These are phyloP conservation scores for Gavialis gangeticus DNA, from an alignment of 2,113 vertebrate genomes.

Conservation along the genomic window DNA sequence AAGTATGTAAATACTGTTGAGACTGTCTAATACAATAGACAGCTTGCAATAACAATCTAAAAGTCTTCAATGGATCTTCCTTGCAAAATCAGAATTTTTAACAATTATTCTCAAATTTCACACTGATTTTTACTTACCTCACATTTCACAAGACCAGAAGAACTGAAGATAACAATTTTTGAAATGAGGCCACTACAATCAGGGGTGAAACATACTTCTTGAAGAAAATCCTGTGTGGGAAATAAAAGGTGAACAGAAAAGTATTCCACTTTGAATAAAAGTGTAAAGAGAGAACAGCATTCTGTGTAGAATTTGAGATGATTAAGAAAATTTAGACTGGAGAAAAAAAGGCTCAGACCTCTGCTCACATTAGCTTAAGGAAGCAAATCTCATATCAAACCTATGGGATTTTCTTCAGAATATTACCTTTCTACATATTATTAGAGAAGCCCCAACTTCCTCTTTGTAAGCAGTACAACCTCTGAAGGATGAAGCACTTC, in stretches of 20 bases:
- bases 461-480: too few species aligned
- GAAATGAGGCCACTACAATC: slow-evolving; percentile 91
- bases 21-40: not conserved
- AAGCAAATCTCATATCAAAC: not conserved
- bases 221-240: slow-evolving; percentile 88
- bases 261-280: not conserved
- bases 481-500: too few species aligned
- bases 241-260: not conserved
- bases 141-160: slow-evolving; percentile 89
- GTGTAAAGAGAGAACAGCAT: too few species aligned
- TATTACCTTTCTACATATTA: too few species aligned
- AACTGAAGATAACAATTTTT: slow-evolving; percentile 87
- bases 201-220: slow-evolving; percentile 90
- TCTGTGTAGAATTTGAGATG: not conserved
- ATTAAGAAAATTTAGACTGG: not conserved
- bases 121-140: slow-evolving; percentile 80
- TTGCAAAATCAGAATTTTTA: not conserved
- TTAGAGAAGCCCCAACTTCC: too few species aligned
- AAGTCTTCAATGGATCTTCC: not conserved
- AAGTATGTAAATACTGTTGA: not conserved
- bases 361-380: not conserved
- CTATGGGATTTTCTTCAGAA: too few species aligned
- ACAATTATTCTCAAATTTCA: slow-evolving; percentile 7
- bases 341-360: not conserved
- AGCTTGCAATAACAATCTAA: not conserved